A percentile compares a stretch with the other conserved stretches of the same genome.
Conservation (phyloP, 2,797 vertebrate genomes). For the Sebastes trivittatus region DNA sequence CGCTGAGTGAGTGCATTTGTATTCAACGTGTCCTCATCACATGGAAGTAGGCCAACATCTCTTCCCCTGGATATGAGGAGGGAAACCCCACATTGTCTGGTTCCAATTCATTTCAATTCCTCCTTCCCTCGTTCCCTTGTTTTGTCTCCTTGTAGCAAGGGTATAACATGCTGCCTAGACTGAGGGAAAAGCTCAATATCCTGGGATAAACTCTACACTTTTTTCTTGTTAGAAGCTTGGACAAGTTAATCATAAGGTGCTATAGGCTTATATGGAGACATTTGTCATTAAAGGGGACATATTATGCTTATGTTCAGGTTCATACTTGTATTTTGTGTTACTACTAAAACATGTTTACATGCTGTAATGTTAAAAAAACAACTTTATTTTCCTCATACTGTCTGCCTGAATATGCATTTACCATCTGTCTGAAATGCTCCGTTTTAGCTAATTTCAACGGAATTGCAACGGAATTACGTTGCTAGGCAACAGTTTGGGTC, state of each 20-base stretch:
- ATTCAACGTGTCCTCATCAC: too few species aligned
- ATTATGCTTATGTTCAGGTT: too few species aligned
- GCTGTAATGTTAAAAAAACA: too few species aligned
- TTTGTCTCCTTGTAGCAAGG: not conserved
- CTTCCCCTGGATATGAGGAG: not conserved
- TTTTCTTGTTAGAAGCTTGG: not conserved
- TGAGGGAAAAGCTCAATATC: not conserved
- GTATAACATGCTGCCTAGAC: too few species aligned
- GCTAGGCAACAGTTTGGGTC: too few species aligned
- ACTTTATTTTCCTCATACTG: too few species aligned
- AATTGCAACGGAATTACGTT: too few species aligned
- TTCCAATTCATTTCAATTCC: not conserved
- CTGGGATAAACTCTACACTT: not conserved
- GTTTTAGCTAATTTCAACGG: too few species aligned
- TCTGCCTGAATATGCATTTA: too few species aligned
- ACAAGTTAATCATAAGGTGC: not conserved
- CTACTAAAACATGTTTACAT: too few species aligned
- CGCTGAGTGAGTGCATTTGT: not conserved
- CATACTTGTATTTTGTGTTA: too few species aligned
- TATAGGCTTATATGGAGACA: not conserved
- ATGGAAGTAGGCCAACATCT: not conserved
- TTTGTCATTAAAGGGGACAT: not conserved
- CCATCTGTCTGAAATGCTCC: too few species aligned
- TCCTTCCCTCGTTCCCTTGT: not conserved
- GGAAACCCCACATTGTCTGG: not conserved